Conservation (phyloP, 2,113 vertebrate genomes). For the Phyllopteryx taeniolatus region DNA sequence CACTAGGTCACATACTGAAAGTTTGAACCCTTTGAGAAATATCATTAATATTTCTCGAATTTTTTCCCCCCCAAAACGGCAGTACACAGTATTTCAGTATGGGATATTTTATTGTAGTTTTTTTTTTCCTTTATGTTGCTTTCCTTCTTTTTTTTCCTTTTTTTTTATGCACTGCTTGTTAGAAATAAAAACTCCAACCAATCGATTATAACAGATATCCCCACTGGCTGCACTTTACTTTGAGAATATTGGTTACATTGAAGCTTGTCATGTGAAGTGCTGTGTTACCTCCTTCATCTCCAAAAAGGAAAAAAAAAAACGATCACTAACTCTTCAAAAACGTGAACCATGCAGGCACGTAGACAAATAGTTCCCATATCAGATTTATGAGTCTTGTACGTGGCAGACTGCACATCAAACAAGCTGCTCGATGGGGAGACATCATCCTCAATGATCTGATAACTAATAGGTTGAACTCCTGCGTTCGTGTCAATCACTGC, state of each 20-base stretch:
- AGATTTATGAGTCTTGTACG: constrained; percentile 64
- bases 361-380: constrained; percentile 43
- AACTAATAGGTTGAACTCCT: constrained; percentile 19
- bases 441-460: not conserved
- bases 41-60: not conserved
- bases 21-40: not conserved
- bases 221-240: no score
- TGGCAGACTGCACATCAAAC: constrained; percentile 50
- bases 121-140: not conserved
- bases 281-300: no score
- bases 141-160: no score
- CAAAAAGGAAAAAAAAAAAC: no score
- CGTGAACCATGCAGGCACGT: not conserved
- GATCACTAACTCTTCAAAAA: not conserved
- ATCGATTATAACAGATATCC: not conserved
- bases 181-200: not conserved
- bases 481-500: constrained; percentile 34
- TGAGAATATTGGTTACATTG: not conserved
- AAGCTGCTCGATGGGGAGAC: not conserved
- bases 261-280: not conserved
- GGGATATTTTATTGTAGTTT: not conserved
- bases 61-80: not conserved
- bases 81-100: not conserved
- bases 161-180: not conserved
- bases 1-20: not conserved